These are phyloP conservation scores for Choristoneura rosaceana DNA, from an alignment of 2,888 invertebrate species.

Conservation along the genomic window DNA sequence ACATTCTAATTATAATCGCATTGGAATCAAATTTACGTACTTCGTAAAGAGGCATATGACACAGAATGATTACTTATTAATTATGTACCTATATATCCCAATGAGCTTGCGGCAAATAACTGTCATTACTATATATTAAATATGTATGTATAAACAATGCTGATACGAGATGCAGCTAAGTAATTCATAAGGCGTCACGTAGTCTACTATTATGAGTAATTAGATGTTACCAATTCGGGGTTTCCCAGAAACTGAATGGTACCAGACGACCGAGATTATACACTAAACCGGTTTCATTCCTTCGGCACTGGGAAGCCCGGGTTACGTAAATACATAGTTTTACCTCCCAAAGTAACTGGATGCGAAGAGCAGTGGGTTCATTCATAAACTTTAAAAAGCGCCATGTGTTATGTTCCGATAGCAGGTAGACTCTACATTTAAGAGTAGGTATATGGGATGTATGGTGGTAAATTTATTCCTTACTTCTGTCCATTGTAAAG, in stretches of 20 bases:
- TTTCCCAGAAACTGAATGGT: constrained; percentile 25
- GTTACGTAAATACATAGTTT: not conserved
- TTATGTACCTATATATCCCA: not conserved
- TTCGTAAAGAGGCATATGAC: not conserved
- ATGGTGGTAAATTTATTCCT: too few relatives aligned
- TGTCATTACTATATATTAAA: not conserved
- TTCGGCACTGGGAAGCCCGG: constrained; percentile 6
- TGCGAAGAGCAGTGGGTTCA: not conserved
- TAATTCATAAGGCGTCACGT: constrained; percentile 16
- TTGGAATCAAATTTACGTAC: not conserved
- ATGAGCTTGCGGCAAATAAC: not conserved
- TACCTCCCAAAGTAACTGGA: not conserved
- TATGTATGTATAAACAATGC: not conserved
- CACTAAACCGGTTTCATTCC: constrained; percentile 23
- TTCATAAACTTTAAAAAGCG: not conserved
- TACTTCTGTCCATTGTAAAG: too few relatives aligned
- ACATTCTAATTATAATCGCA: constrained; percentile 15
- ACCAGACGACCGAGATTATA: constrained; percentile 15
- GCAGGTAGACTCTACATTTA: too few relatives aligned
- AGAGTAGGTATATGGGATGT: too few relatives aligned
- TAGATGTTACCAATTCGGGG: constrained; percentile 18
- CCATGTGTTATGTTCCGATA: not conserved
- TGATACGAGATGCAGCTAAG: not conserved
- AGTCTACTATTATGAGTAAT: constrained; percentile 33
- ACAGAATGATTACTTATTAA: not conserved